Evolutionary conservation across 2,113 vertebrate species (phyloP), one percentile per base, ranked within the genome.

Genomic region (Lamprotornis superbus): DNA sequence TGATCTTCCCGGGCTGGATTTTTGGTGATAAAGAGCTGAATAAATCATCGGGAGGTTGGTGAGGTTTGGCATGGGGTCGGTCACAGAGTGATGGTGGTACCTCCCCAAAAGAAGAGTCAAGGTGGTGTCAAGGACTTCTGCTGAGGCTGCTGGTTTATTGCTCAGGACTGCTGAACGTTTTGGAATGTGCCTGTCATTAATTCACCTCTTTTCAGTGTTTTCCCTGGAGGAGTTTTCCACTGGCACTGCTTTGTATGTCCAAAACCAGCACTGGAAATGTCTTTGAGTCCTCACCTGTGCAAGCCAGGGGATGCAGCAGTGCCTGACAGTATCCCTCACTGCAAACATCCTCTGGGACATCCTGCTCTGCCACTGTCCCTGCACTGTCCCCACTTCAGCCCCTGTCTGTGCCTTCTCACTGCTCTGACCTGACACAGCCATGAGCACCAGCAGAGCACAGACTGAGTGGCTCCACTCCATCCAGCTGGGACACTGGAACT

Each of bases 401-500:
- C 35, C 17, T 4, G 14, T 21, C 46, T n/a, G n/a, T 1, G 0
- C 49, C 60, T 44, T 44, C 78, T 61, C 18, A 0, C 19, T 53
- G 42, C 53, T 40, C 70, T 0, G 0, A 1, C 21, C 31, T 20
- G 25, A 4, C 30, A 60, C 47, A 25, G n/a, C 68, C 39, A 3
- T 2, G 2, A 37, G 49, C 83, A 6, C 5, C 5, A 8, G 46
- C 60, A 74, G 46, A 13, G 42, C 18, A 7, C 42, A 59, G n/a
- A 25, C 17, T 0, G 0, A 11, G 50, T 3, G 33, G 35, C 57
- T 46, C 53, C 0, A 0, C 70, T 73, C 70, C 30, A 35, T 67
- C 37, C 7, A 0, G 1, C 60, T 0, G 0, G 39, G 47, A 60
- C 15, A 2, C 46, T 6, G 25, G 24, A 61, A 53, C 78, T 53